Conservation (phyloP, 64 coral and sea anemone genomes). For the Acropora yongei region DNA sequence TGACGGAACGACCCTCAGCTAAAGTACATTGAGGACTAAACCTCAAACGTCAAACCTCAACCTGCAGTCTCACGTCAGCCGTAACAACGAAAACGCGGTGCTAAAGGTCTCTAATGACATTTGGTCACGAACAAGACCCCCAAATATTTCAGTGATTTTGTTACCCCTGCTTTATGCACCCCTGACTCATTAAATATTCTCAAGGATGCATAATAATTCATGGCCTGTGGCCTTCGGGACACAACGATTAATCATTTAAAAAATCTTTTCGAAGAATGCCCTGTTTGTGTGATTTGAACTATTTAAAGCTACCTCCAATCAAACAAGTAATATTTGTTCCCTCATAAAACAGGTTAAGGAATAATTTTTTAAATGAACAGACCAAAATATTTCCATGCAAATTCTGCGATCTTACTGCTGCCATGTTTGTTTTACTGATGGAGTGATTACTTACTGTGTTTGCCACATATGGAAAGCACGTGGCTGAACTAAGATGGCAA, state of each 20-base stretch:
- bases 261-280: too few species aligned
- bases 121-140: too few species aligned
- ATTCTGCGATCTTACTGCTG: background rate
- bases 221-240: too few species aligned
- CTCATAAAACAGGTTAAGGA: conserved; percentile 12
- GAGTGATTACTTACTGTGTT: background rate
- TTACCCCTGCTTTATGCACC: too few species aligned
- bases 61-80: background rate
- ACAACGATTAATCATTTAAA: too few species aligned
- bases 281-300: background rate
- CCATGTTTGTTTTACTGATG: background rate
- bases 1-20: conserved; percentile 12
- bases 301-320: conserved; percentile 4
- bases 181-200: too few species aligned
- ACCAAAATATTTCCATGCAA: conserved; percentile 7
- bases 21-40: conserved; percentile 1
- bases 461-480: background rate
- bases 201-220: too few species aligned
- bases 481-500: background rate
- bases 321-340: background rate
- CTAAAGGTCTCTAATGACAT: conserved; percentile 1
- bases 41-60: conserved; percentile 1
- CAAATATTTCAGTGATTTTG: too few species aligned
- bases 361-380: background rate
- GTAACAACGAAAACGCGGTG: background rate